Conservation (phyloP, 2,113 vertebrate species). For the Menura novaehollandiae region DNA sequence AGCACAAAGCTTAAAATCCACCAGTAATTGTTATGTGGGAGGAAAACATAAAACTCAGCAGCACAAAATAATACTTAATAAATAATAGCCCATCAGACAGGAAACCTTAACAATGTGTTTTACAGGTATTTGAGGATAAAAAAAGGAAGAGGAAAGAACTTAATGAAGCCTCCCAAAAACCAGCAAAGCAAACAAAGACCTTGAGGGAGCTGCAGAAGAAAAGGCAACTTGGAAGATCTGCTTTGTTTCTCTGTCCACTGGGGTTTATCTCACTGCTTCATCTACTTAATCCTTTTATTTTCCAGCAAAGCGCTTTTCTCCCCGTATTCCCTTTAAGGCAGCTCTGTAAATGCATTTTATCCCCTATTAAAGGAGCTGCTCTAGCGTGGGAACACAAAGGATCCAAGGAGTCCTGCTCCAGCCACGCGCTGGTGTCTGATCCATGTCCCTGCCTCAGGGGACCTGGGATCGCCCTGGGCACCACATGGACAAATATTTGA, state of each 20-base stretch:
- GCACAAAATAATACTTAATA: conserved; percentile 4
- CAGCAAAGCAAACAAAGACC: background rate
- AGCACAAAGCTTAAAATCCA: background rate
- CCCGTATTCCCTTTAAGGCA: fast-evolving
- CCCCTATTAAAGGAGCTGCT: background rate
- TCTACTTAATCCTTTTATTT: background rate
- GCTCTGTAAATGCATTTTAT: background rate
- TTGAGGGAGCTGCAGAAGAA: background rate
- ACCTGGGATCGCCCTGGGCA: fast-evolving
- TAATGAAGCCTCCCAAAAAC: background rate
- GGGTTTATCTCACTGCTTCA: background rate
- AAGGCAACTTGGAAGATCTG: background rate
- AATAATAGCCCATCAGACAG: background rate
- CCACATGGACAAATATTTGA: fast-evolving
- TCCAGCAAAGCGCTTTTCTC: background rate
- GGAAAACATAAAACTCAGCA: background rate
- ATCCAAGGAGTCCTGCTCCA: fast-evolving
- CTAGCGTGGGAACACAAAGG: fast-evolving
- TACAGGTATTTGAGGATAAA: background rate
- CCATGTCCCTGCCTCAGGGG: fast-evolving
- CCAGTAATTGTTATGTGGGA: background rate
- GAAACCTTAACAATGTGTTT: background rate
- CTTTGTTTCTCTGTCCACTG: background rate
- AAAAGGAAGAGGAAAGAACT: background rate
- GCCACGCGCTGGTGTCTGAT: fast-evolving